phyloP scores from a whole-genome alignment of 2,113 vertebrate genomes.

The Pyrgilauda ruficollis region DNA sequence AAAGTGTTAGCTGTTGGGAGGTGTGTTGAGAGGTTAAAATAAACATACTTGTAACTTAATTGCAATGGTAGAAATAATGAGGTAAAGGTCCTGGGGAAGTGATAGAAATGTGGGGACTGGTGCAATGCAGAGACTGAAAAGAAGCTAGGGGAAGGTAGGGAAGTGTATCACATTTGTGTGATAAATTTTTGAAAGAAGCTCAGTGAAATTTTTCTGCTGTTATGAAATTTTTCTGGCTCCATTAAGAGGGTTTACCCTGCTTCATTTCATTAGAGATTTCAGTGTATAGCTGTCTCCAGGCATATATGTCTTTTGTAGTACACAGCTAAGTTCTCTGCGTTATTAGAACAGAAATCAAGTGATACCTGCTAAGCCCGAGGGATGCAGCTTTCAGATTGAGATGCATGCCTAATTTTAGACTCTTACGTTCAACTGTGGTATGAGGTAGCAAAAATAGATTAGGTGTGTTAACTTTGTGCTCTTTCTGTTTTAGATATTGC shows the following conservation, averaged over 20 bases:
- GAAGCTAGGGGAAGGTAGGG: not conserved
- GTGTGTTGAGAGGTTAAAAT: not conserved
- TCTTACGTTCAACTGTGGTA: not conserved
- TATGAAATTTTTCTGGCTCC: not conserved
- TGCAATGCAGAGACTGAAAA: not conserved
- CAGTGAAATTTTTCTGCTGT: not conserved
- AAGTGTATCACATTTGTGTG: not conserved
- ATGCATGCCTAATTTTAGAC: not conserved
- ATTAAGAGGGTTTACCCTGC: not conserved
- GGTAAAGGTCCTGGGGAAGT: not conserved
- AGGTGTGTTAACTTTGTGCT: not conserved
- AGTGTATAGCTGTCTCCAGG: not conserved
- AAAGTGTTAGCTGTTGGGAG: not conserved
- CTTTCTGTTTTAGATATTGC: not conserved
- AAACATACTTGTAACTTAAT: not conserved
- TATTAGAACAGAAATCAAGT: not conserved
- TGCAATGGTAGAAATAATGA: not conserved
- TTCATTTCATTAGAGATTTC: not conserved
- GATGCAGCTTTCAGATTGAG: not conserved
- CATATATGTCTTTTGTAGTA: not conserved
- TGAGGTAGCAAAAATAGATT: slow-evolving; percentile 18
- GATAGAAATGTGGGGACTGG: not conserved
- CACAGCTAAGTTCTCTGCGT: not conserved
- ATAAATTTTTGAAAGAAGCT: not conserved
- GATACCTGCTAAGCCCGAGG: not conserved